Evolutionary conservation across 2,888 invertebrate species (phyloP).

Genomic region (Spilarctia lutea): DNA sequence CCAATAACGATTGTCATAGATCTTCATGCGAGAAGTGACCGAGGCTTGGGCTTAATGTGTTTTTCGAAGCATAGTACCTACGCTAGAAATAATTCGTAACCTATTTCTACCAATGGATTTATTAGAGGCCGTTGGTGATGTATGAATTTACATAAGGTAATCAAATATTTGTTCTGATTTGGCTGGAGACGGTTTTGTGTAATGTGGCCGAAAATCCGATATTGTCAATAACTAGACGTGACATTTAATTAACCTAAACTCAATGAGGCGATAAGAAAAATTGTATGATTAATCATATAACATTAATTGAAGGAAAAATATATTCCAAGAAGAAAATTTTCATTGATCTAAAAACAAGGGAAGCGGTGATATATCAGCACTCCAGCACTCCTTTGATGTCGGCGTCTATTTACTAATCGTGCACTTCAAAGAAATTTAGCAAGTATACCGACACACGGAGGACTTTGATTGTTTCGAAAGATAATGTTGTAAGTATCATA

Average conservation of each 20-base stretch:
- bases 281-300: neutral
- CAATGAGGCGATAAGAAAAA: neutral
- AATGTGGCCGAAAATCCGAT: neutral
- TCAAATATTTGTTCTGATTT: neutral
- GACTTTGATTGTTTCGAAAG: neutral
- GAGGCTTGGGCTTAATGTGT: too few species aligned
- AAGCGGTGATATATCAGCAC: conserved; percentile 26
- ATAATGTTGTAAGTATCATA: neutral
- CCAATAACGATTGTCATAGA: too few species aligned
- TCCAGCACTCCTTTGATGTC: conserved; percentile 44
- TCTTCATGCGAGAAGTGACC: too few species aligned
- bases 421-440: conserved; percentile 41
- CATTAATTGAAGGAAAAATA: neutral
- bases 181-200: neutral
- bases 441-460: neutral
- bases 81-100: too few species aligned
- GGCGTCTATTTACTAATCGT: conserved; percentile 43
- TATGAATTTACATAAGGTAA: too few species aligned
- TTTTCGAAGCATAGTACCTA: too few species aligned
- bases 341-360: conserved; percentile 6
- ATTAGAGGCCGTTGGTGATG: too few species aligned
- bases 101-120: too few species aligned
- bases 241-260: neutral
- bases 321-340: conserved; percentile 8
- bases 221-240: too few species aligned